phyloP scores from a whole-genome alignment of 2,113 vertebrate species.

The Nerophis ophidion region DNA sequence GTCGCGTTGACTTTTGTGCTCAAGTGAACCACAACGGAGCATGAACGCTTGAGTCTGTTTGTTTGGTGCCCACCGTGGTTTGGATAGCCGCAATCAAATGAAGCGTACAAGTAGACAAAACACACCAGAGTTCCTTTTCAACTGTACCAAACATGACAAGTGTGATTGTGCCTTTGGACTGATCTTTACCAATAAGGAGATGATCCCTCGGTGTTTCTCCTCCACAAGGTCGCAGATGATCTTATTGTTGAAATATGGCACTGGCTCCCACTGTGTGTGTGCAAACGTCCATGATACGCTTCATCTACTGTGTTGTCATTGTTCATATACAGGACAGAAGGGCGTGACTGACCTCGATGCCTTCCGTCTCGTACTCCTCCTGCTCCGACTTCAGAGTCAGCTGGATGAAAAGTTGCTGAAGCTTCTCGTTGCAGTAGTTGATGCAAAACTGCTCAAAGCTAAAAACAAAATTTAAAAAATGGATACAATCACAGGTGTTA shows the following conservation, averaged over 20 bases:
- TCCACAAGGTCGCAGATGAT: constrained; percentile 95
- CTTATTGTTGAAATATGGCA: constrained; percentile 97
- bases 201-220: constrained; percentile 91
- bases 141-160: too few relatives aligned
- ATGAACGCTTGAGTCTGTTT: too few relatives aligned
- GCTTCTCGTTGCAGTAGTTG: constrained; percentile 98
- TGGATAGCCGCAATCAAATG: too few relatives aligned
- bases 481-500: neutral
- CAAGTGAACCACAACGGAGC: too few relatives aligned
- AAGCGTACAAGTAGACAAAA: too few relatives aligned
- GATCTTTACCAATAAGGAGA: constrained; percentile 84
- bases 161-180: too few relatives aligned
- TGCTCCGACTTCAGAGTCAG: constrained; percentile 94
- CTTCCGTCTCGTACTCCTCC: constrained; percentile 89
- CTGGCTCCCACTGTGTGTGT: constrained; percentile 84
- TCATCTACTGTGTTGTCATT: neutral
- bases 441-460: constrained; percentile 99
- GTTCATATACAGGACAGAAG: too few relatives aligned
- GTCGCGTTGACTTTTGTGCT: too few relatives aligned
- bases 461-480: constrained; percentile 17
- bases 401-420: constrained; percentile 94
- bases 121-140: too few relatives aligned
- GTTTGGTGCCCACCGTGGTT: too few relatives aligned
- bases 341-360: constrained; percentile 79
- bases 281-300: neutral